Evolutionary conservation across 1,140 invertebrate species (phyloP).

Genomic region (Hycleus phaleratus): DNA sequence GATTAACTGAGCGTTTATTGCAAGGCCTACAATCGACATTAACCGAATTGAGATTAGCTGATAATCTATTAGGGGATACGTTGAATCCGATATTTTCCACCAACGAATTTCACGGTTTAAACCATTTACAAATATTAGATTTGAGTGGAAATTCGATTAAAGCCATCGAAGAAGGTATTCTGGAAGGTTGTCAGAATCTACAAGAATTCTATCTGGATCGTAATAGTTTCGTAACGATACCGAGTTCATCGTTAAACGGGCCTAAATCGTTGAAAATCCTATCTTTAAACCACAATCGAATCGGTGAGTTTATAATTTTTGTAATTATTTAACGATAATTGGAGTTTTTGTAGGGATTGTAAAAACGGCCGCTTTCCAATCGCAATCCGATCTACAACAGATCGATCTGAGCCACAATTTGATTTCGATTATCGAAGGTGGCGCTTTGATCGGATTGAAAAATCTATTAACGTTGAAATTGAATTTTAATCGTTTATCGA

Average conservation of each 20-base stretch:
- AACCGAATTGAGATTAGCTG: conserved; percentile 61
- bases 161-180: conserved; percentile 73
- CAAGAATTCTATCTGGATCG: conserved; percentile 73
- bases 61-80: conserved; percentile 80
- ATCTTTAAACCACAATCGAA: conserved; percentile 68
- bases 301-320: conserved; percentile 50
- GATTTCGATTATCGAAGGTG: conserved; percentile 63
- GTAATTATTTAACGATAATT: too few relatives aligned
- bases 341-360: conserved; percentile 50
- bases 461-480: conserved; percentile 62
- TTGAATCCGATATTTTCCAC: conserved; percentile 84
- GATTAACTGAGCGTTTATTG: conserved; percentile 69
- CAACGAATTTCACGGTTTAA: conserved; percentile 70
- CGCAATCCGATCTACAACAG: conserved; percentile 56
- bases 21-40: conserved; percentile 57
- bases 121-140: conserved; percentile 64
- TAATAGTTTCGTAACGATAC: conserved; percentile 68
- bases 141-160: conserved; percentile 70
- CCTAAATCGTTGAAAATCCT: conserved; percentile 62
- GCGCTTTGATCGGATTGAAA: conserved; percentile 58
- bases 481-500: conserved; percentile 63
- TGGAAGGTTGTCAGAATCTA: conserved; percentile 71
- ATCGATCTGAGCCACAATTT: conserved; percentile 72
- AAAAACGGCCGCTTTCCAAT: conserved; percentile 55
- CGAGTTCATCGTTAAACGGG: conserved; percentile 68